Evolutionary conservation across 2,113 vertebrate genomes (phyloP), one percentile per base, ranked within the genome.

Genomic region (Hypanus sabinus): DNA sequence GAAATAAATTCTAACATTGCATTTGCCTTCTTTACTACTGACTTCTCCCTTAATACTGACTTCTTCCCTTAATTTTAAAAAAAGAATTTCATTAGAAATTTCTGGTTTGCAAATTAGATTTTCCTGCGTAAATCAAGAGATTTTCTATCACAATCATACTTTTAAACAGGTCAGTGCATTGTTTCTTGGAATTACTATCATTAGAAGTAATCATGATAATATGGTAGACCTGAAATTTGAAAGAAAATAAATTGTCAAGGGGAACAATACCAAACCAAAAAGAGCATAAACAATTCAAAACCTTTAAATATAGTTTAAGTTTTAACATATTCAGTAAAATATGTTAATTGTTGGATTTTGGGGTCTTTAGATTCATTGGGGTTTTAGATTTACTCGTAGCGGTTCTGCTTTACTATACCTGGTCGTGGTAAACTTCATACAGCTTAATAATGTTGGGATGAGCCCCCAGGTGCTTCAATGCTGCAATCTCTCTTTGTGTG

Each of bases 381-480:
- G 46, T 88, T 68, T 68, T 36, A 92, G 62, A 92, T 92, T 92
- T 38, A 71, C 4, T 88, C 65, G 87, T 5, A 90, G 11, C 16
- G 0, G 16, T 22, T 36, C 9, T 92, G 16, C 70, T 71, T 73
- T 88, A 38, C 22, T 73, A 33, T 92, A 92, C 90, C 90, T 92
- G 90, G 70, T 92, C 90, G 3, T 92, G 90, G 33, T 92, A 92
- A 71, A 92, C 90, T 92, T 92, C 90, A 71, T 46, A 46, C 30
- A 92, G 65, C 70, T 92, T 71, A 36, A 92, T 33, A 92, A 92
- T 92, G 68, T 92, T 92, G 68, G 90, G 90, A 70, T 92, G 90
- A 33, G 90, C 33, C 65, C 68, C 62, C 68, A 92, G 71, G 33
- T 70, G 36, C 65, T 92, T 92, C 20, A 92, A 33, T 71, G 90